Percentiles rank a stretch among this genome's conserved stretches.
Evolutionary conservation across 2,888 invertebrate genomes (phyloP).

Genomic region (Adela reaumurella): DNA sequence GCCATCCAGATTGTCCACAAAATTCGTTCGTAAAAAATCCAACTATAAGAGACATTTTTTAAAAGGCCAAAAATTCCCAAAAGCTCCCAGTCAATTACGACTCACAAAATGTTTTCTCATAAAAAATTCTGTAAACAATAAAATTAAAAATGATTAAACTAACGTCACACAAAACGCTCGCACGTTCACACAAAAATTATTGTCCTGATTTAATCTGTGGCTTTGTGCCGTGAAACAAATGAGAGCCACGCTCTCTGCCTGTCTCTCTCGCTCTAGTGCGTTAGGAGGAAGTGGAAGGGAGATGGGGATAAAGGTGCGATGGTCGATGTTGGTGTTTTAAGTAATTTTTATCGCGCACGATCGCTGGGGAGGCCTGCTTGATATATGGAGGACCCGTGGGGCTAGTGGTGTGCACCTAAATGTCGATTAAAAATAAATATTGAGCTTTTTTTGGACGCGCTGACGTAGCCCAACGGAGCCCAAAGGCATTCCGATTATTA

Average conservation of each 20-base stretch:
- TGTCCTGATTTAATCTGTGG: slow-evolving; percentile 16
- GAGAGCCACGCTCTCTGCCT: slow-evolving; percentile 7
- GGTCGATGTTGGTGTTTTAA: slow-evolving; percentile 54
- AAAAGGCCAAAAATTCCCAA: too few species aligned
- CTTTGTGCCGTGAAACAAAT: slow-evolving; percentile 22
- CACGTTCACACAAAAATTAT: slow-evolving; percentile 6
- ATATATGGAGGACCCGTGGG: slow-evolving; percentile 42
- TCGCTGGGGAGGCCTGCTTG: slow-evolving; percentile 42
- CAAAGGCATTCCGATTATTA: too few species aligned
- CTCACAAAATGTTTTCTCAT: slow-evolving; percentile 3
- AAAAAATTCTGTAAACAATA: slow-evolving; percentile 3
- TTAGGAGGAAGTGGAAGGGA: slow-evolving; percentile 18
- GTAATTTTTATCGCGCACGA: slow-evolving; percentile 56
- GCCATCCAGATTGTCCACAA: too few species aligned
- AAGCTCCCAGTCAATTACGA: slow-evolving; percentile 38
- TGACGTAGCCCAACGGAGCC: too few species aligned
- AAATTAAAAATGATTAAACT: not conserved
- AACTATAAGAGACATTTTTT: too few species aligned
- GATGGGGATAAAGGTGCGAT: slow-evolving; percentile 22
- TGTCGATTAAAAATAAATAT: not conserved
- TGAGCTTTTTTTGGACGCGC: too few species aligned
- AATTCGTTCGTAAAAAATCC: too few species aligned
- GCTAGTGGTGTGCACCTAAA: slow-evolving; percentile 25
- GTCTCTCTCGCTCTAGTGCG: slow-evolving; percentile 17
- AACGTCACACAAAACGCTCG: slow-evolving; percentile 14